These are phyloP conservation scores for Drosophila kepulauana DNA, from an alignment of 1,140 invertebrate genomes.

Conservation along the genomic window DNA sequence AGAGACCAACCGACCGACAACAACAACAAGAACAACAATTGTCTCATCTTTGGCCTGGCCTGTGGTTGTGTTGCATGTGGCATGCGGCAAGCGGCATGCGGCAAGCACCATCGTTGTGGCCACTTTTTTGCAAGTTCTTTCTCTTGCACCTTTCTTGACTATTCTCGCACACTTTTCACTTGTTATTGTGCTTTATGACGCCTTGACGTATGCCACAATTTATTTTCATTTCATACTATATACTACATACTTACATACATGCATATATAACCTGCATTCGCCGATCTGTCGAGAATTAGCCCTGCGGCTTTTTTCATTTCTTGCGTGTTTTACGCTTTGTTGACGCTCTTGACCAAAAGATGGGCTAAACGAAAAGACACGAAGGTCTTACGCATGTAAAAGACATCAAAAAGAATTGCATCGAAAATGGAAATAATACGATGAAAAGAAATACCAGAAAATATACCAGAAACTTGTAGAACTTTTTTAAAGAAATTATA, in stretches of 20 bases:
- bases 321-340: constrained; percentile 1
- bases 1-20: constrained; percentile 1
- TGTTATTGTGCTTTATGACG: constrained; percentile 68
- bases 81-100: constrained; percentile 15
- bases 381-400: not conserved
- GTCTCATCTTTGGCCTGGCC: constrained; percentile 14
- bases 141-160: not conserved
- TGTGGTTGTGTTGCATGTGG: not conserved
- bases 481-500: no score
- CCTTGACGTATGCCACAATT: constrained; percentile 67
- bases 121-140: constrained; percentile 14
- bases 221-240: constrained; percentile 57
- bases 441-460: no score
- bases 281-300: no score
- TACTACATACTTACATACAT: no score
- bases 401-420: not conserved
- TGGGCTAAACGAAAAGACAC: not conserved
- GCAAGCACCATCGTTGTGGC: constrained; percentile 14
- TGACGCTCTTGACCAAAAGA: constrained; percentile 4
- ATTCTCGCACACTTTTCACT: constrained; percentile 1
- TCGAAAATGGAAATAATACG: no score
- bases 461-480: no score
- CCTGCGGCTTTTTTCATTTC: constrained; percentile 2
- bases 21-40: constrained; percentile 5
- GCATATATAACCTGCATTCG: no score